A percentile compares a stretch with the other conserved stretches of the same genome.
Evolutionary conservation across 2,113 vertebrate species (phyloP).

Genomic region (Condylura cristata): DNA sequence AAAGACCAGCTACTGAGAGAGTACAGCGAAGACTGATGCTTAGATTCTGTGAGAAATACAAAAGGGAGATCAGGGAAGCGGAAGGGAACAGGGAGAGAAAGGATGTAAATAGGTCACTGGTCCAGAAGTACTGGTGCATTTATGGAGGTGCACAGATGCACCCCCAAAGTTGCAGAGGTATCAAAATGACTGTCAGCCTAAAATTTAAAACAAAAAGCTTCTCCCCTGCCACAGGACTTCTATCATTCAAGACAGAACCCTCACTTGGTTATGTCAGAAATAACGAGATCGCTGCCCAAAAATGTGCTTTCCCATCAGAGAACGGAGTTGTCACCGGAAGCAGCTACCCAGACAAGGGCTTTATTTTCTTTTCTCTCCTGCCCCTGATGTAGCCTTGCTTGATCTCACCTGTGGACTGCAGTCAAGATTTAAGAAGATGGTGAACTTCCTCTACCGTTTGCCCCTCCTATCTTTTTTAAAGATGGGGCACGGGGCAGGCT

Average conservation of each 20-base stretch:
- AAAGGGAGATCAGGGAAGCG: too few species aligned
- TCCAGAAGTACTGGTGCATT: too few species aligned
- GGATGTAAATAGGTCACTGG: too few species aligned
- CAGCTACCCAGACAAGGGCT: not conserved
- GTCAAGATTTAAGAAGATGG: not conserved
- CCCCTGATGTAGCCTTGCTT: not conserved
- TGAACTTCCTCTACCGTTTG: not conserved
- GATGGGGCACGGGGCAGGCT: not conserved
- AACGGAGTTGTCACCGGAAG: not conserved
- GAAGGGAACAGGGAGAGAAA: too few species aligned
- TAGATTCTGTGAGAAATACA: too few species aligned
- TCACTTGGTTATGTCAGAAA: not conserved
- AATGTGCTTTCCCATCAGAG: not conserved
- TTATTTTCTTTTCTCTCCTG: fast-evolving
- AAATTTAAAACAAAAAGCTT: too few species aligned
- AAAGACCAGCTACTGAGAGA: too few species aligned
- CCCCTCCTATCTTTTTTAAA: not conserved
- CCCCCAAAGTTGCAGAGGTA: too few species aligned
- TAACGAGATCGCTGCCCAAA: not conserved
- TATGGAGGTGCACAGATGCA: too few species aligned
- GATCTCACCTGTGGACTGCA: not conserved
- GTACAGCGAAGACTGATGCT: too few species aligned
- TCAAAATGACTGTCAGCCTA: too few species aligned
- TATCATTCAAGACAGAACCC: not conserved
- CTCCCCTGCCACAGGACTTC: not conserved